These are phyloP conservation scores for Melanotaenia trifasciata DNA, from an alignment of 2,797 vertebrate species.

Conservation along the genomic window DNA sequence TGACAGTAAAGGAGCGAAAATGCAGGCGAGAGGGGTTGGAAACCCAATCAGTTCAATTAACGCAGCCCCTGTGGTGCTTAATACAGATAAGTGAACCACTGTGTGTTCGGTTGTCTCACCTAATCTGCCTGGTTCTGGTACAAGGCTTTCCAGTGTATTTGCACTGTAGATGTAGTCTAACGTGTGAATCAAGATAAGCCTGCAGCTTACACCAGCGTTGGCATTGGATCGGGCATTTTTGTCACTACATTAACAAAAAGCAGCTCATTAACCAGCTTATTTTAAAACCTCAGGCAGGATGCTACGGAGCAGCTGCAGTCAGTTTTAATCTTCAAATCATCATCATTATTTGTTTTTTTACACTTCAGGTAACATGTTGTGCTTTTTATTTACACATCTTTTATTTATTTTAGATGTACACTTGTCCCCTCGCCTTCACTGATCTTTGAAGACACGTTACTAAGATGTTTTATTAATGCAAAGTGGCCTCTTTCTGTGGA, in stretches of 20 bases:
- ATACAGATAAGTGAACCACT: conserved; percentile 36
- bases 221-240: conserved; percentile 20
- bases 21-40: no score
- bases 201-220: conserved; percentile 39
- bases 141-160: conserved; percentile 38
- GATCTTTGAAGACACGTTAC: neutral
- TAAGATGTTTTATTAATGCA: conserved; percentile 5
- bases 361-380: neutral
- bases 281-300: conserved; percentile 20
- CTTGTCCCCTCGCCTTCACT: no score
- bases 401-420: neutral
- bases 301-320: conserved; percentile 3
- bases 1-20: neutral
- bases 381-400: neutral
- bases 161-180: conserved; percentile 48
- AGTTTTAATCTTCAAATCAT: neutral
- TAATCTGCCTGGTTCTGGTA: conserved; percentile 34
- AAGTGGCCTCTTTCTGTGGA: neutral
- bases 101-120: conserved; percentile 43
- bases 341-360: neutral
- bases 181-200: conserved; percentile 63
- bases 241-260: conserved; percentile 4
- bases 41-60: neutral
- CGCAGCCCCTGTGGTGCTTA: conserved; percentile 24
- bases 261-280: conserved; percentile 52